These are phyloP conservation scores for Eumaeus atala DNA, from an alignment of 1,140 invertebrate species.

Conservation along the genomic window DNA sequence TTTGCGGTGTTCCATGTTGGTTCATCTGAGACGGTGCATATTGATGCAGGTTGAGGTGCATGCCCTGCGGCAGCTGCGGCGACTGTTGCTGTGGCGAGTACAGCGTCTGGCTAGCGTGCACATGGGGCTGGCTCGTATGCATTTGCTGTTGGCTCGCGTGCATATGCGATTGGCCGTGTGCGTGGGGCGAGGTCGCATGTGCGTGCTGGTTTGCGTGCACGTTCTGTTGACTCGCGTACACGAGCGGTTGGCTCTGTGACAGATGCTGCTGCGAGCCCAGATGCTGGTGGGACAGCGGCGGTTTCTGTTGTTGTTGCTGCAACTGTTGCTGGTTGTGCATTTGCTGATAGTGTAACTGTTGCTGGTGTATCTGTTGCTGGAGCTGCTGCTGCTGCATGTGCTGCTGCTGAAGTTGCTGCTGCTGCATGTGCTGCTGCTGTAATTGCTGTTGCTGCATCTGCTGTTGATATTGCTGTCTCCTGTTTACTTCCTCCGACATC, in stretches of 20 bases:
- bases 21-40: constrained; percentile 20
- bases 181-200: constrained; percentile 28
- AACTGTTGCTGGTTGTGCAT: constrained; percentile 27
- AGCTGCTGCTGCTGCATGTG: constrained; percentile 25
- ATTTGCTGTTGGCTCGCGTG: constrained; percentile 29
- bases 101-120: constrained; percentile 21
- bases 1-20: constrained; percentile 33
- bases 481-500: constrained; percentile 87
- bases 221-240: constrained; percentile 67
- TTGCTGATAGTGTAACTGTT: constrained; percentile 27
- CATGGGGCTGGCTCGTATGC: constrained; percentile 21
- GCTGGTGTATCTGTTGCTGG: constrained; percentile 74
- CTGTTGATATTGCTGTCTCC: constrained; percentile 76
- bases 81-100: constrained; percentile 26
- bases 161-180: constrained; percentile 28
- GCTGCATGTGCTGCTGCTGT: constrained; percentile 27
- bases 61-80: constrained; percentile 25
- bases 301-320: constrained; percentile 36
- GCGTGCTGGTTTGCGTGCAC: background rate
- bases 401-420: constrained; percentile 44
- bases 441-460: constrained; percentile 35
- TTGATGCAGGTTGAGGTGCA: constrained; percentile 28
- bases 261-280: constrained; percentile 33
- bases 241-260: constrained; percentile 12
- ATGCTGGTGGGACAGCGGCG: constrained; percentile 38